Evolutionary conservation across 2,113 vertebrate species (phyloP), one percentile per base, ranked within the genome.

Genomic region (Peromyscus leucopus): DNA sequence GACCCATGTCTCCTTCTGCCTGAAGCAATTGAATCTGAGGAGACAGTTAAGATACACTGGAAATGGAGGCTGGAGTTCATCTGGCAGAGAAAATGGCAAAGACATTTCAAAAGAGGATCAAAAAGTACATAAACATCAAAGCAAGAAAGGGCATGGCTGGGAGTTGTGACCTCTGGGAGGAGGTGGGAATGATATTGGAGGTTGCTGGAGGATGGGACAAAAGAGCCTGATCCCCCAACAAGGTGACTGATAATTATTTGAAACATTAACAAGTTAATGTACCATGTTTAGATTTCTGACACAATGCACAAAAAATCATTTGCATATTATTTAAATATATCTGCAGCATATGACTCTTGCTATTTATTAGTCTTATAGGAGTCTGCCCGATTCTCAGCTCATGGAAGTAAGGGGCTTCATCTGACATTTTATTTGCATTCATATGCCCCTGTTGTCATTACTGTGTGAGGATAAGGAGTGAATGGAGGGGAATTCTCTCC

Each of bases 101-200:
- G 42, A 55, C 39, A 21, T 86, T 76, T 13, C 7, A 72, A 67
- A 90, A 91, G 61, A 65, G 9, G 42, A 51, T 48, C 90, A 48
- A 46, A 78, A 51, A 46, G 39, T 21, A 17, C 28, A 13, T 28
- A 42, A 59, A 48, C n/a, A 5, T 22, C 5, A 48, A 87, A 33
- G 55, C 28, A 42, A 6, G 46, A 17, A 8, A 1, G 9, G 48
- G n/a, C 78, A 15, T 3, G 36, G 71, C 0, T 28, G 65, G 84
- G 46, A 65, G 26, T 8, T 84, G 67, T 13, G 9, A 26, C 42
- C 21, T 51, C 83, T 48, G 42, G 72, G 9, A 2, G 4, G 19
- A 0, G 48, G 12, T 3, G 10, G 0, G 15, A 51, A 67, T 5
- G 5, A 11, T 15, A 12, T 7, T 13, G 26, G 26, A 21, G 16